A percentile compares a stretch with the other conserved stretches of the same genome.
Conservation (phyloP, 2,797 vertebrate species). For the Platalea minor region DNA sequence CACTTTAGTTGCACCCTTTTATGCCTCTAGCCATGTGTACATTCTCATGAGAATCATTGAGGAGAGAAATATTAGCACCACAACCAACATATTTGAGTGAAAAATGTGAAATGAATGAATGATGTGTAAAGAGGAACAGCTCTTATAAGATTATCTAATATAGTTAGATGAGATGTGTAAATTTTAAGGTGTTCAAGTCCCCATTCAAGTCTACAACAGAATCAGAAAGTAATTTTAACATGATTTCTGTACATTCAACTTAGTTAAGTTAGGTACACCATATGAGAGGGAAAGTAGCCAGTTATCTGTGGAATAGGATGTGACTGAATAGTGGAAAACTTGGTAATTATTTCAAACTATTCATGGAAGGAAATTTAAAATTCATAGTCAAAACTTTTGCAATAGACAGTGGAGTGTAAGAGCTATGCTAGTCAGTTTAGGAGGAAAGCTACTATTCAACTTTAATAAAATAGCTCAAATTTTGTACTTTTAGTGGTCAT, state of each 20-base stretch:
- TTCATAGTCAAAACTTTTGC: background rate
- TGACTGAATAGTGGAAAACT: background rate
- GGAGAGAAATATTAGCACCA: background rate
- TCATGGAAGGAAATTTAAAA: background rate
- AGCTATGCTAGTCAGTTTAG: background rate
- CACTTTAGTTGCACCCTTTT: background rate
- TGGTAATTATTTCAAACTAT: background rate
- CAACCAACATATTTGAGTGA: background rate
- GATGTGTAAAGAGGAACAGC: background rate
- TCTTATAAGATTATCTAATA: background rate
- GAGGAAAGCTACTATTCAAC: background rate
- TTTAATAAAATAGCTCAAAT: background rate
- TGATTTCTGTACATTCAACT: background rate
- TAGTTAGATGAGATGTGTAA: background rate
- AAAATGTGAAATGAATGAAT: background rate
- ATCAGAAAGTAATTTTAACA: background rate
- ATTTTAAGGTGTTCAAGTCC: background rate
- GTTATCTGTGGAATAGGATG: background rate
- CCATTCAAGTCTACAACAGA: background rate
- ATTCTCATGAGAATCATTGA: background rate
- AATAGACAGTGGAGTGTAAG: background rate
- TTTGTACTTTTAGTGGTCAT: background rate
- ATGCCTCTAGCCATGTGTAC: background rate
- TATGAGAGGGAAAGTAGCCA: background rate
- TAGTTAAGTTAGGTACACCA: background rate